Percentiles rank a stretch among this genome's conserved stretches.
Evolutionary conservation across 2,888 invertebrate species (phyloP).

Genomic region (Fissipunctia ypsillon): DNA sequence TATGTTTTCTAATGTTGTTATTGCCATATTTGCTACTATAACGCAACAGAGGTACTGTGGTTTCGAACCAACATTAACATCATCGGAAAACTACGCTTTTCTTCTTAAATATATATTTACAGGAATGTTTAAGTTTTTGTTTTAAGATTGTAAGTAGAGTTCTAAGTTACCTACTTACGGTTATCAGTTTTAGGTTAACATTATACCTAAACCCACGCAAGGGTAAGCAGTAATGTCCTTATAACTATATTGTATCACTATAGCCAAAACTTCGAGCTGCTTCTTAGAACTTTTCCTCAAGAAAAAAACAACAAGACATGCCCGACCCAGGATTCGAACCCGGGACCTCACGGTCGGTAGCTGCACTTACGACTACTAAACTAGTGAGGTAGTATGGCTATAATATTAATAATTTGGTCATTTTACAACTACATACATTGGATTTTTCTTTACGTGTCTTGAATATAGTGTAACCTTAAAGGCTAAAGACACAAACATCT

Average conservation of each 20-base stretch:
- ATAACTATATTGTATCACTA: constrained; percentile 14
- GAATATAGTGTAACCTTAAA: neutral
- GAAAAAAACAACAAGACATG: constrained; percentile 45
- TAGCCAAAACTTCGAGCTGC: constrained; percentile 36
- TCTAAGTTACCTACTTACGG: neutral
- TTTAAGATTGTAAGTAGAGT: neutral
- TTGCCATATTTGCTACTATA: constrained; percentile 63
- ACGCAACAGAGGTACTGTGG: constrained; percentile 65
- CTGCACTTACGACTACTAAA: constrained; percentile 28
- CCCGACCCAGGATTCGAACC: constrained; percentile 44
- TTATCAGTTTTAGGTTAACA: neutral
- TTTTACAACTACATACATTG: neutral
- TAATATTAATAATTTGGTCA: constrained; percentile 4
- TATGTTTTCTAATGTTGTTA: constrained; percentile 47
- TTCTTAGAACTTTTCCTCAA: constrained; percentile 36
- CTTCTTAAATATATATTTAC: constrained; percentile 35
- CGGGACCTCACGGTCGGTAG: constrained; percentile 36
- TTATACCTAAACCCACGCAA: constrained; percentile 7
- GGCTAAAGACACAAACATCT: constrained; percentile 13
- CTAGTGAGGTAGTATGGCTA: constrained; percentile 47
- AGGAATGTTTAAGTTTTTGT: constrained; percentile 40
- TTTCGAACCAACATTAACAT: constrained; percentile 30
- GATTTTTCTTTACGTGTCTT: neutral
- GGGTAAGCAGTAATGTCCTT: constrained; percentile 1
- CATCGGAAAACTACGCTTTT: constrained; percentile 37